Evolutionary conservation across 1,140 invertebrate genomes (phyloP).

Genomic region (Bicyclus anynana): DNA sequence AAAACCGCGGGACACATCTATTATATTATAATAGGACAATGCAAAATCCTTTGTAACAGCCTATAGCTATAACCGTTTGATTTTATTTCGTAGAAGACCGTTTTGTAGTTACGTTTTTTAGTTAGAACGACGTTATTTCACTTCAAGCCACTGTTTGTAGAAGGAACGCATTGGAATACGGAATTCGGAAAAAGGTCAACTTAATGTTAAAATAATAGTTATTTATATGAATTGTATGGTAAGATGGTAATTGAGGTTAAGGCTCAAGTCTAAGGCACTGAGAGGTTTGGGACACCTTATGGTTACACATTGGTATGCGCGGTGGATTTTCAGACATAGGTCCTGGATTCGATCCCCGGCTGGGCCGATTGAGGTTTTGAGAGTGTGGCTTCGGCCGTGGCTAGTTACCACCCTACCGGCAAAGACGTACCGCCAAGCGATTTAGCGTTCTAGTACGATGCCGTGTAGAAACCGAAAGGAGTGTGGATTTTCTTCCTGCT

Average conservation of each 20-base stretch:
- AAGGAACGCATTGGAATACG: not conserved
- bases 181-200: not conserved
- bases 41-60: not conserved
- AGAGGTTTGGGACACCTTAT: too few relatives aligned
- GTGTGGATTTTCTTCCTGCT: too few relatives aligned
- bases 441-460: too few relatives aligned
- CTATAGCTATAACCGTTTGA: constrained; percentile 5
- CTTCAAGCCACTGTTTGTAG: constrained; percentile 23
- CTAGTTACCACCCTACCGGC: too few relatives aligned
- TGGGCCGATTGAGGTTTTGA: constrained; percentile 29
- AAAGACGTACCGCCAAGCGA: too few relatives aligned
- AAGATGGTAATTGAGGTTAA: too few relatives aligned
- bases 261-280: too few relatives aligned
- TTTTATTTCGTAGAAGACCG: constrained; percentile 28
- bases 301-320: too few relatives aligned
- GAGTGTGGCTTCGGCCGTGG: too few relatives aligned
- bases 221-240: too few relatives aligned
- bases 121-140: constrained; percentile 51
- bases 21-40: not conserved
- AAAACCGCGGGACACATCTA: not conserved
- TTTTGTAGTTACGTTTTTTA: constrained; percentile 46
- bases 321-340: too few relatives aligned
- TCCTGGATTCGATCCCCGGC: constrained; percentile 23
- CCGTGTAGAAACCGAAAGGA: too few relatives aligned
- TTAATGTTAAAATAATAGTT: not conserved